phyloP scores from a whole-genome alignment of 92 coral and sea anemone genomes.

The Bergia puertoricense region DNA sequence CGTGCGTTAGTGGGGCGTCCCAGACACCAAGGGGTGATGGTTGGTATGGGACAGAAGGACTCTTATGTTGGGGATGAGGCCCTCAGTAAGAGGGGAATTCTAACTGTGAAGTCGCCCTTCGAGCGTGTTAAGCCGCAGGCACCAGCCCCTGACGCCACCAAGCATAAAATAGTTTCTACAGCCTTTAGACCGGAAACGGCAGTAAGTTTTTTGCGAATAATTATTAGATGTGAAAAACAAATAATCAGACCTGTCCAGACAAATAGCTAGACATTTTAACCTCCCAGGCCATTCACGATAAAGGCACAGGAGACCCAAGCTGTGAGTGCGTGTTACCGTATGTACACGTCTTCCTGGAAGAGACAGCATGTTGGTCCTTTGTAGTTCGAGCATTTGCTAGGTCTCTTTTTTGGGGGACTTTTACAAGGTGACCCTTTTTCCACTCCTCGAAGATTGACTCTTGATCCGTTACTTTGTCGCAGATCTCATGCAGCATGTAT shows the following conservation, averaged over 20 bases:
- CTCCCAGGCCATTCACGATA: too few relatives aligned
- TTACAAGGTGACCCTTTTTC: too few relatives aligned
- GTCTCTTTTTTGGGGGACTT: background rate
- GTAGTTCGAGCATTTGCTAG: too few relatives aligned
- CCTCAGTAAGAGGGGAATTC: slow-evolving; percentile 29
- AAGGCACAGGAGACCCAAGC: too few relatives aligned
- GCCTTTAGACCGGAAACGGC: background rate
- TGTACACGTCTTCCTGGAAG: too few relatives aligned
- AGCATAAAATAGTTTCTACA: background rate
- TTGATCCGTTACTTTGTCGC: too few relatives aligned
- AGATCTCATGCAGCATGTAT: background rate
- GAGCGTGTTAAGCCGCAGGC: background rate
- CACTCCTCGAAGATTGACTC: too few relatives aligned
- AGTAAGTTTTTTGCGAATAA: background rate
- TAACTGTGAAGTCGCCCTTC: slow-evolving; percentile 22
- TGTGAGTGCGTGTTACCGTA: too few relatives aligned
- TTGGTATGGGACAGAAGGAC: slow-evolving; percentile 33
- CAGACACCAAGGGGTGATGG: slow-evolving; percentile 33
- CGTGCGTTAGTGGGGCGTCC: slow-evolving; percentile 30
- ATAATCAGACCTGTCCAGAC: too few relatives aligned
- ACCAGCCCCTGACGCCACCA: background rate
- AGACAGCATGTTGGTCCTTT: too few relatives aligned
- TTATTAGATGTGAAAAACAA: too few relatives aligned
- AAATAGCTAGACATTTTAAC: too few relatives aligned
- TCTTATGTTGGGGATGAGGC: slow-evolving; percentile 38